phyloP scores from a whole-genome alignment of 1,140 invertebrate genomes.

The Drosophila carrolli region DNA sequence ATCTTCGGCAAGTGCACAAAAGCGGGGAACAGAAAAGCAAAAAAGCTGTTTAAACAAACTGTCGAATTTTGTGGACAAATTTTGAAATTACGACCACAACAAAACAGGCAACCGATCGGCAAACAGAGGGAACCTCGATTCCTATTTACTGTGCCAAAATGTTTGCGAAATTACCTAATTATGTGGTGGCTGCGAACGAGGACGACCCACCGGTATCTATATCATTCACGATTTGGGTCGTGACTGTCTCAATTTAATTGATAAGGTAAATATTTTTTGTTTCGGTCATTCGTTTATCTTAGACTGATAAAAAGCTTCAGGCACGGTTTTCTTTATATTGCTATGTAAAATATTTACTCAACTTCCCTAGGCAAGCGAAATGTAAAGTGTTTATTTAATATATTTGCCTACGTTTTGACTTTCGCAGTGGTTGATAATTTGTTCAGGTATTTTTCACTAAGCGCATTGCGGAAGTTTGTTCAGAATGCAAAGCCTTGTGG shows the following conservation, averaged over 20 bases:
- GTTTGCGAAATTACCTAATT: conserved; percentile 33
- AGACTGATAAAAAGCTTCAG: conserved; percentile 56
- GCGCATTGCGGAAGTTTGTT: conserved; percentile 24
- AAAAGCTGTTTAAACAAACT: conserved; percentile 73
- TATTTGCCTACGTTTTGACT: conserved; percentile 8
- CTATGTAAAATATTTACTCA: conserved; percentile 52
- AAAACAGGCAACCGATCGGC: conserved; percentile 4
- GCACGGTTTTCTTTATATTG: conserved; percentile 25
- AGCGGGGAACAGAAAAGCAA: neutral
- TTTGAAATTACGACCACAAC: conserved; percentile 14
- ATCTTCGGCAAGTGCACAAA: conserved; percentile 1
- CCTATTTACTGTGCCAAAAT: conserved; percentile 16
- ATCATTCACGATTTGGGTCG: conserved; percentile 1
- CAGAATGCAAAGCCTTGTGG: neutral
- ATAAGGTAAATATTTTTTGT: conserved; percentile 51
- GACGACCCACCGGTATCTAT: neutral
- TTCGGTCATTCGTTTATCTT: conserved; percentile 58
- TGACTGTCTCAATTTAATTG: conserved; percentile 45
- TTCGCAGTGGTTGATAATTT: conserved; percentile 19
- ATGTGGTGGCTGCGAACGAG: conserved; percentile 4
- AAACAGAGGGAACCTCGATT: conserved; percentile 19
- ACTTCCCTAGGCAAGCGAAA: conserved; percentile 11
- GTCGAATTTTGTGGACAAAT: conserved; percentile 19
- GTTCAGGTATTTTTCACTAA: conserved; percentile 11
- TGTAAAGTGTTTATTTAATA: conserved; percentile 27